A percentile compares a stretch with the other conserved stretches of the same genome.
These are phyloP conservation scores for Sisor rabdophorus DNA, from an alignment of 2,113 vertebrate species.

Conservation along the genomic window DNA sequence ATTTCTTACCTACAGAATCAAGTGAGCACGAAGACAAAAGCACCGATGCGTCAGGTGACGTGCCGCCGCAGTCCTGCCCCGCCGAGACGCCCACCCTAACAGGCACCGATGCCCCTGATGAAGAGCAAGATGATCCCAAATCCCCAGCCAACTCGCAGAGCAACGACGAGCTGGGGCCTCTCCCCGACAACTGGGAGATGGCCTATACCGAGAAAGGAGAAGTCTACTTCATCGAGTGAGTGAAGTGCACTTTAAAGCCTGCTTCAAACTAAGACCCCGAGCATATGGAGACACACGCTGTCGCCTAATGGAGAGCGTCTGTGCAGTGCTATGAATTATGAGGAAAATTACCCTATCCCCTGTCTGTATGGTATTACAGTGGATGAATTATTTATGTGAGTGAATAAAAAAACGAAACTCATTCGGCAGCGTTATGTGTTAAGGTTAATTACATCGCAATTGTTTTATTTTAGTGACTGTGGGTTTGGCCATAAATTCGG, in stretches of 20 bases:
- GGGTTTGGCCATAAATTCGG: constrained; percentile 1
- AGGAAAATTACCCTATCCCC: constrained; percentile 12
- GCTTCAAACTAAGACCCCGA: constrained; percentile 13
- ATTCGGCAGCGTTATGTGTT: not conserved
- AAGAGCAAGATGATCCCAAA: constrained; percentile 78
- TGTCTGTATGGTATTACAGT: constrained; percentile 17
- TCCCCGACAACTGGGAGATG: constrained; percentile 99
- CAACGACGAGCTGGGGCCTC: constrained; percentile 82
- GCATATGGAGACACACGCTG: not conserved
- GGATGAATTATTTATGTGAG: constrained; percentile 32
- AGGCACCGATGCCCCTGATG: constrained; percentile 79
- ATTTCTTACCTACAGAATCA: constrained; percentile 75
- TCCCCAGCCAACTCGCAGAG: constrained; percentile 76
- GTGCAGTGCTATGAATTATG: not conserved
- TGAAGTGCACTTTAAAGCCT: constrained; percentile 44
- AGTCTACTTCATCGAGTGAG: constrained; percentile 99
- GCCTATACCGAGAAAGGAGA: constrained; percentile 98
- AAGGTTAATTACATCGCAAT: not conserved
- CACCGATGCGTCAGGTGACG: constrained; percentile 85
- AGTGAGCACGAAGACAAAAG: constrained; percentile 97
- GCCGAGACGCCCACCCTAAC: constrained; percentile 73
- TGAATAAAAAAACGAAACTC: not conserved
- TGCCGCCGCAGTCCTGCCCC: constrained; percentile 75
- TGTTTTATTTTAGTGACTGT: constrained; percentile 2
- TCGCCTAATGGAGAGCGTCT: constrained; percentile 16